Base-by-base conservation (phyloP, 2,888 invertebrate species). In the Drosophila greeni region DNA sequence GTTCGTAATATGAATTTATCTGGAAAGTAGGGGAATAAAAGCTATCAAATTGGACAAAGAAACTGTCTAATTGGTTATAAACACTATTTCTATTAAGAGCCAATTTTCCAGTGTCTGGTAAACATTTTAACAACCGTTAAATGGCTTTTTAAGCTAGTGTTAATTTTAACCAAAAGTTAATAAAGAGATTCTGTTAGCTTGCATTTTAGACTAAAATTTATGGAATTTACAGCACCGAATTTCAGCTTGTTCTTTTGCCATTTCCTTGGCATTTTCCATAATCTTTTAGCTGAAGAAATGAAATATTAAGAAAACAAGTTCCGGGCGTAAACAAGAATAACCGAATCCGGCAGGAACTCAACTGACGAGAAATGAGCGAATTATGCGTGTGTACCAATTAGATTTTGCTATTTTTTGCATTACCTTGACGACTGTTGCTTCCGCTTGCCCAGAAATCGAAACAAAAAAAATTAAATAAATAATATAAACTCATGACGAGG, bases 351-450 rank as follows among this genome's bases (percentile, higher is more conserved):
- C 31, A 23, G 51, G 23, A 33, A 39, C n/a, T 16, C 3, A 31
- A 23, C 36, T 23, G 24, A 36, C 39, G 55, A 40, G 48, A 59
- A 45, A 45, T 31, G 37, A n/a, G 20, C 40, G 8, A 71, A 74
- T 60, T 68, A 53, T 76, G 53, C 59, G 53, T 62, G 51, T 57
- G 60, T 55, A 58, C 53, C 71, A 70, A 74, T 78, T 65, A n/a
- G 47, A 65, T 67, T 56, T 61, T 45, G 26, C 18, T 45, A 40
- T 40, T 40, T 60, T 72, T 43, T 54, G 65, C 33, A 53, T 67
- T 51, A 53, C 67, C 70, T 67, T 69, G 70, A 47, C 48, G 43
- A 48, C 58, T 49, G 69, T 48, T 68, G 55, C 70, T 69, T 70
- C 69, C 64, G 68, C 64, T 48, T 70, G 29, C 43, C 49, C 48